Evolutionary conservation across 2,113 vertebrate genomes (phyloP).

Genomic region (Emberiza fucata): DNA sequence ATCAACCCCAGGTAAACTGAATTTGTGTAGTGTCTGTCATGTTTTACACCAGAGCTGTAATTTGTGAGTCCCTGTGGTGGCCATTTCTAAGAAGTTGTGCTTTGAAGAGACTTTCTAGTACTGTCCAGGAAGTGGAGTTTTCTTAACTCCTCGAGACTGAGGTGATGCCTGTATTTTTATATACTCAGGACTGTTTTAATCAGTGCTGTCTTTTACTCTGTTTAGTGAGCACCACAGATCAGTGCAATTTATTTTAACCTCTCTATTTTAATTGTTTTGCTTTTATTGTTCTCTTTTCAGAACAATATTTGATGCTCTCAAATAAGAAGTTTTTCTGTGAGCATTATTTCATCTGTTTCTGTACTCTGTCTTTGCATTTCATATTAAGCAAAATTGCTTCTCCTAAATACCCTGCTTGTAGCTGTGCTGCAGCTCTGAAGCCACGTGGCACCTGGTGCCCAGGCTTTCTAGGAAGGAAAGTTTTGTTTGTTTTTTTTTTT

Average conservation of each 20-base stretch:
- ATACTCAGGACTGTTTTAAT: not conserved
- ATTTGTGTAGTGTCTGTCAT: not conserved
- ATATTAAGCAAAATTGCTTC: not conserved
- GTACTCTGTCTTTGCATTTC: not conserved
- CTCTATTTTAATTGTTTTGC: not conserved
- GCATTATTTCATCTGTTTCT: not conserved
- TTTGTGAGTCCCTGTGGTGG: not conserved
- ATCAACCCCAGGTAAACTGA: no score
- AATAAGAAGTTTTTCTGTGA: not conserved
- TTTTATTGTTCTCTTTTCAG: not conserved
- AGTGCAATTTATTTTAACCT: not conserved
- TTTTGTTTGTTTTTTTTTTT: not conserved
- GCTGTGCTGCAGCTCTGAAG: not conserved
- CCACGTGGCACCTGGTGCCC: not conserved
- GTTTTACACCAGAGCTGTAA: not conserved
- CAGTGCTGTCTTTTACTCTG: not conserved
- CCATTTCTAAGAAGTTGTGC: not conserved
- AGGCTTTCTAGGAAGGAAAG: not conserved
- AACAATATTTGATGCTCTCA: not conserved
- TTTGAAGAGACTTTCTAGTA: not conserved
- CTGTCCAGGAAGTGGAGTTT: not conserved
- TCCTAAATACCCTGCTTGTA: not conserved
- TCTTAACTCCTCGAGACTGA: not conserved
- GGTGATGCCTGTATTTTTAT: not conserved
- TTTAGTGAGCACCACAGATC: not conserved